Evolutionary conservation across 1,140 invertebrate genomes (phyloP).

Genomic region (Zelostemma sp.): DNA sequence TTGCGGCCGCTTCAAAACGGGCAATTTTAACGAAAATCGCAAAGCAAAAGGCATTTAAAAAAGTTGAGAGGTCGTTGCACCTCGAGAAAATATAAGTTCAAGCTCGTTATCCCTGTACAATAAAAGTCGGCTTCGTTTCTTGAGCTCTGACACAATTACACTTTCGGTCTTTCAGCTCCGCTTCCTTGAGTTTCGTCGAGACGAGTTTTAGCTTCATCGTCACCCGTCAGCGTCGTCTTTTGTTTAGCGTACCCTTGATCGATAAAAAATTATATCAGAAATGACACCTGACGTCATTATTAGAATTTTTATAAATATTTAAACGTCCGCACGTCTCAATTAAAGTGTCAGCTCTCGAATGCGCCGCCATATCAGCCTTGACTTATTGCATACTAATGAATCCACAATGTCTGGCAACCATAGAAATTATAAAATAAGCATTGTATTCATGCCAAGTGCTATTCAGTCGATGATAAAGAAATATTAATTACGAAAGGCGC

Average conservation of each 20-base stretch:
- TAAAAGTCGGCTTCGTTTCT: conserved; percentile 2
- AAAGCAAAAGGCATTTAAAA: conserved; percentile 9
- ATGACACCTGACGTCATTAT: neutral
- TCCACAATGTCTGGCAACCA: neutral
- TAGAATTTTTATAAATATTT: neutral
- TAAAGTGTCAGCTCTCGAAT: neutral
- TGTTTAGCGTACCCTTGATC: neutral
- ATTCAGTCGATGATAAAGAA: neutral
- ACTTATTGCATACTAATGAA: neutral
- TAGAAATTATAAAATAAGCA: neutral
- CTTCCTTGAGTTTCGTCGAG: conserved; percentile 17
- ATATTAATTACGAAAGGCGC: too few species aligned
- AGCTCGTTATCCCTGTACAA: conserved; percentile 19
- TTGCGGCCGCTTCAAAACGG: too few species aligned
- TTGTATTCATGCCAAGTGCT: neutral
- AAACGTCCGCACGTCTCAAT: neutral
- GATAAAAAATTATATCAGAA: neutral
- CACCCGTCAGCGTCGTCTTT: neutral
- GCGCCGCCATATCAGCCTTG: neutral
- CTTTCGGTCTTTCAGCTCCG: conserved; percentile 26
- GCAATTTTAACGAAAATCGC: conserved; percentile 6
- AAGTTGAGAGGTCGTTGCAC: conserved; percentile 18
- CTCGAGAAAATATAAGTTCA: conserved; percentile 12
- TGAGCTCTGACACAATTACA: conserved; percentile 32
- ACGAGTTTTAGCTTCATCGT: neutral